Evolutionary conservation across 2,797 vertebrate genomes (phyloP).

Genomic region (Macropodus opercularis): DNA sequence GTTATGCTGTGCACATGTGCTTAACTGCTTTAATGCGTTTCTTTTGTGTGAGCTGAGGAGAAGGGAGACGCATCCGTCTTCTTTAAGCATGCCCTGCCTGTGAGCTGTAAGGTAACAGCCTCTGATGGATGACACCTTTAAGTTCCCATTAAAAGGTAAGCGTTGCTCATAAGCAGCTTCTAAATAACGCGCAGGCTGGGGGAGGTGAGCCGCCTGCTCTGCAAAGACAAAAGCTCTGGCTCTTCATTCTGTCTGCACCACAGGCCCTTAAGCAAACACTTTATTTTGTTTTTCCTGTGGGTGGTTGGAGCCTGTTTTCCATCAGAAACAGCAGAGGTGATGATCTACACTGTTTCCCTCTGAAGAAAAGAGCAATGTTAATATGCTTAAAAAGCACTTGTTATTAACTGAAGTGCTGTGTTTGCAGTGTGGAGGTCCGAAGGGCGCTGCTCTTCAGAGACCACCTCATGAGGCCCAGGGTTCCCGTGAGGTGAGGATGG

Average conservation of each 20-base stretch:
- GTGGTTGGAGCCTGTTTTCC: neutral
- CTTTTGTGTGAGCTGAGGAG: neutral
- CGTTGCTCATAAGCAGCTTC: constrained; percentile 69
- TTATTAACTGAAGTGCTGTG: constrained; percentile 43
- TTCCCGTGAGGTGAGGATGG: constrained; percentile 39
- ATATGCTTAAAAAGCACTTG: constrained; percentile 27
- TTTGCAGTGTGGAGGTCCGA: constrained; percentile 49
- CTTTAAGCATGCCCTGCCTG: constrained; percentile 36
- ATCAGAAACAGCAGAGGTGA: neutral
- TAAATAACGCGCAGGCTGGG: constrained; percentile 36
- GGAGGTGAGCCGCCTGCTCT: constrained; percentile 22
- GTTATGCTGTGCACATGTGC: neutral
- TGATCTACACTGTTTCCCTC: neutral
- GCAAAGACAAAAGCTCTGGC: constrained; percentile 10
- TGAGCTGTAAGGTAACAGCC: constrained; percentile 43
- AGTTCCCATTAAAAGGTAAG: constrained; percentile 70
- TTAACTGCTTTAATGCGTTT: neutral
- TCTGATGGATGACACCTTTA: constrained; percentile 75
- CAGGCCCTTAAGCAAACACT: constrained; percentile 5
- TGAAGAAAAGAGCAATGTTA: neutral
- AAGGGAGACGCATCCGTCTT: constrained; percentile 46
- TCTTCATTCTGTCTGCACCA: constrained; percentile 8
- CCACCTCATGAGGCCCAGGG: constrained; percentile 28
- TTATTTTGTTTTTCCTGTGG: neutral
- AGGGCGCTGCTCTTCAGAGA: constrained; percentile 45